Evolutionary conservation across 2,888 invertebrate genomes (phyloP).

Genomic region (Napeogenes sylphis): DNA sequence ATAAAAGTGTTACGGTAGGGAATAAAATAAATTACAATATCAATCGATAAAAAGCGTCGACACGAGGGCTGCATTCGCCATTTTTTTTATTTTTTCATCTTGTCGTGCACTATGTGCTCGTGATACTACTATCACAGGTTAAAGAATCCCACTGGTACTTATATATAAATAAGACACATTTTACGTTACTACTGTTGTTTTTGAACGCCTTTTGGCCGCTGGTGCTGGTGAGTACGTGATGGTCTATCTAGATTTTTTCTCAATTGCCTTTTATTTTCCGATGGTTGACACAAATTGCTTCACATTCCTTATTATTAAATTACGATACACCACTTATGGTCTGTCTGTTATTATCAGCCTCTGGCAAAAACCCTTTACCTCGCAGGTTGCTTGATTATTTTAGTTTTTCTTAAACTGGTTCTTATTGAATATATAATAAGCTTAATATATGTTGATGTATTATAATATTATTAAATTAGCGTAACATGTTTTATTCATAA

Average conservation of each 20-base stretch:
- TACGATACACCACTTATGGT: constrained; percentile 22
- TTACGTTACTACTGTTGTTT: too few species aligned
- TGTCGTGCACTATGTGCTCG: constrained; percentile 49
- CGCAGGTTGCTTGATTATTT: neutral
- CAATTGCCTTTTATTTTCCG: constrained; percentile 35
- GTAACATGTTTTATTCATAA: too few species aligned
- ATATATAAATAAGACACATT: too few species aligned
- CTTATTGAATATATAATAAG: constrained; percentile 1
- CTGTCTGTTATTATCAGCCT: constrained; percentile 17
- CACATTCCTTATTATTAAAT: constrained; percentile 29
- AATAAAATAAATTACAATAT: neutral
- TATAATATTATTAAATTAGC: too few species aligned
- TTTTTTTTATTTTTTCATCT: constrained; percentile 50
- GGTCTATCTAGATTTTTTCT: constrained; percentile 28
- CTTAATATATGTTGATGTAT: neutral
- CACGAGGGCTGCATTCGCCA: constrained; percentile 48
- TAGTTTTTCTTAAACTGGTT: neutral
- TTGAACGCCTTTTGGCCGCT: too few species aligned
- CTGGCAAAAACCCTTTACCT: constrained; percentile 1
- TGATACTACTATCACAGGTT: too few species aligned
- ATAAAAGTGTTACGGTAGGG: neutral
- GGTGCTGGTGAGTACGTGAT: constrained; percentile 29
- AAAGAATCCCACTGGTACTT: too few species aligned
- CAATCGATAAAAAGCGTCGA: constrained; percentile 42
- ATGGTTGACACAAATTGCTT: constrained; percentile 35